Conservation (phyloP, 2,888 invertebrate species). For the Eilema sororculum region DNA sequence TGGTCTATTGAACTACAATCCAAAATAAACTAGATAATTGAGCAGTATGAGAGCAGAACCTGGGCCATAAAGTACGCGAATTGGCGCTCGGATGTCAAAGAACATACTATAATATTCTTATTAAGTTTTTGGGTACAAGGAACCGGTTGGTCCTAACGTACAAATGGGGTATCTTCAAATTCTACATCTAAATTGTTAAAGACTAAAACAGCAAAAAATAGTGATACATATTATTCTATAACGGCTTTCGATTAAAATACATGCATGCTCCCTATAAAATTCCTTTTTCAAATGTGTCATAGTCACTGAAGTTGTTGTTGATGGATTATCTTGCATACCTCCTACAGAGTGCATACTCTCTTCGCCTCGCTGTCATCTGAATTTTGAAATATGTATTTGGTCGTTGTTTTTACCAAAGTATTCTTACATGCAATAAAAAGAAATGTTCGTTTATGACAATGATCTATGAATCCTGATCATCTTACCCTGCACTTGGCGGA, state of each 20-base stretch:
- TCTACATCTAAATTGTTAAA: neutral
- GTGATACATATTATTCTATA: neutral
- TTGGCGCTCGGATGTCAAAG: too few species aligned
- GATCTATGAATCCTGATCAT: too few species aligned
- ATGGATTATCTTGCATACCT: neutral
- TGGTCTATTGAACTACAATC: neutral
- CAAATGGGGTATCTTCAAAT: too few species aligned
- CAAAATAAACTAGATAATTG: too few species aligned
- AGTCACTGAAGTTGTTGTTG: neutral
- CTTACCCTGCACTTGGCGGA: too few species aligned
- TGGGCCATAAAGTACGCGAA: too few species aligned
- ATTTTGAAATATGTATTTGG: neutral
- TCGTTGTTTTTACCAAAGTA: neutral
- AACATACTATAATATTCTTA: too few species aligned
- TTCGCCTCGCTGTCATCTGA: neutral
- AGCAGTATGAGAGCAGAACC: too few species aligned
- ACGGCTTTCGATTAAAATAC: neutral
- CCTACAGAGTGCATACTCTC: neutral
- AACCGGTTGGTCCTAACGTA: too few species aligned
- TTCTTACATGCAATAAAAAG: neutral
- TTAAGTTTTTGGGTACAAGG: too few species aligned
- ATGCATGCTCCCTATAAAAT: neutral
- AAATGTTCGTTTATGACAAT: too few species aligned
- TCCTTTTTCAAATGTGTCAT: neutral
- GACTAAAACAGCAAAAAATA: neutral